Evolutionary conservation across 1,140 invertebrate genomes (phyloP).

Genomic region (Ruditapes philippinarum): DNA sequence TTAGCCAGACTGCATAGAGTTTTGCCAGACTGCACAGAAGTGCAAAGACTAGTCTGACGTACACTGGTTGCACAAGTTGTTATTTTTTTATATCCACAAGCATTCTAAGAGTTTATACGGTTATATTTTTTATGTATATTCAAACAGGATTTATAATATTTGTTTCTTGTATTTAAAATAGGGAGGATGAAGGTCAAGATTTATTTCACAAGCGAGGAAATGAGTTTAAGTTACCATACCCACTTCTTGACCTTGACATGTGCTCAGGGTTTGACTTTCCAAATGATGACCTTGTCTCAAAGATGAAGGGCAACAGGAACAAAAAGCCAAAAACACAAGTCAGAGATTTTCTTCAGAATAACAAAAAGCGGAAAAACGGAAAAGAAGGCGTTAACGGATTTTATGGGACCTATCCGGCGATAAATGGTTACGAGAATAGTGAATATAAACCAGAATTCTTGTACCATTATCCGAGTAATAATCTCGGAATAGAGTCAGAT

Average conservation of each 20-base stretch:
- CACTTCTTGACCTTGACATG: slow-evolving; percentile 89
- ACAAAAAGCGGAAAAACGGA: slow-evolving; percentile 93
- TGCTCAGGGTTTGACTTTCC: slow-evolving; percentile 83
- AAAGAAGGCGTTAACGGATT: slow-evolving; percentile 85
- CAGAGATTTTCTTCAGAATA: slow-evolving; percentile 96
- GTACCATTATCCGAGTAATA: slow-evolving; percentile 82
- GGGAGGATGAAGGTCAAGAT: slow-evolving; percentile 99
- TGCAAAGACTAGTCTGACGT: too few species aligned
- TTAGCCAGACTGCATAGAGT: too few species aligned
- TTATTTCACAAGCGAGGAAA: slow-evolving; percentile 98
- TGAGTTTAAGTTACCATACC: slow-evolving; percentile 99
- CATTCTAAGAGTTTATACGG: too few species aligned
- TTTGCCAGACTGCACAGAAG: too few species aligned
- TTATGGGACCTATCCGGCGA: slow-evolving; percentile 80
- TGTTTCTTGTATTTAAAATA: slow-evolving; percentile 86
- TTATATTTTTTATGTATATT: too few species aligned
- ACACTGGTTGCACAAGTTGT: too few species aligned
- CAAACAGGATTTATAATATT: too few species aligned
- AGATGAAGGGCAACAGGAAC: slow-evolving; percentile 79
- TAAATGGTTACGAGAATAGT: slow-evolving; percentile 82
- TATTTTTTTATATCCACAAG: too few species aligned
- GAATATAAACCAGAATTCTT: slow-evolving; percentile 83
- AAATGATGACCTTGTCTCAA: slow-evolving; percentile 79
- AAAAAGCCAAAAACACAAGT: slow-evolving; percentile 97
- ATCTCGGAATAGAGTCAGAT: slow-evolving; percentile 82